Evolutionary conservation across 1,140 invertebrate species (phyloP), one percentile per base, ranked within the genome.

Genomic region (Magallana ariakensis): DNA sequence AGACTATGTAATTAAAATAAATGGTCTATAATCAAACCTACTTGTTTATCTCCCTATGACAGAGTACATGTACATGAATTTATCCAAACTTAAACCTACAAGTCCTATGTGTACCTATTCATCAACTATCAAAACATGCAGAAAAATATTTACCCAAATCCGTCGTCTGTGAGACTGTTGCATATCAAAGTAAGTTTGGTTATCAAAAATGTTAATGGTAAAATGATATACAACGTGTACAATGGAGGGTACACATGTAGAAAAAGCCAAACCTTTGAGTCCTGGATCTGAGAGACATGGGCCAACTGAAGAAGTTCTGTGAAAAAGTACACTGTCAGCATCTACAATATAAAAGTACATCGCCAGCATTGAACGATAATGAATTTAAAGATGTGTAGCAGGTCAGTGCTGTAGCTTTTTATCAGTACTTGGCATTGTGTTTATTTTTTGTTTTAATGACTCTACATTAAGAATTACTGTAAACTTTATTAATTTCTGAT

Each of bases 271-370:
- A 75, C 66, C 66, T 75, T 75, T 75, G 22, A 26, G 33, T 9
- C 13, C 6, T 88, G 19, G 6, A 90, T 85, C 75, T 93, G 92
- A 8, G 89, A 33, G n/a, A 91, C 90, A 87, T 91, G 87, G 7
- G 93, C 91, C 66, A 87, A 83, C 84, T 93, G 93, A 19, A 93
- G 84, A 10, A 93, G 84, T 55, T 93, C 93, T 10, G 92, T 91
- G 62, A 91, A 89, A 54, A 92, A 91, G 46, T 56, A 86, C 6
- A 91, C 88, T 19, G 89, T 84, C 22, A 91, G 66, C 0, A 56
- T 80, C 91, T 91, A 57, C 22, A 83, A 91, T 86, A 55, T 85
- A 87, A 81, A 46, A 5, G 33, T 46, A 46, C 33, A 46, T 46
- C 33, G 5, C 33, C 33, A 46, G 33, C 33, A 46, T 46, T 46